Base-by-base conservation (phyloP, 2,888 invertebrate species). In the Vanessa cardui region DNA sequence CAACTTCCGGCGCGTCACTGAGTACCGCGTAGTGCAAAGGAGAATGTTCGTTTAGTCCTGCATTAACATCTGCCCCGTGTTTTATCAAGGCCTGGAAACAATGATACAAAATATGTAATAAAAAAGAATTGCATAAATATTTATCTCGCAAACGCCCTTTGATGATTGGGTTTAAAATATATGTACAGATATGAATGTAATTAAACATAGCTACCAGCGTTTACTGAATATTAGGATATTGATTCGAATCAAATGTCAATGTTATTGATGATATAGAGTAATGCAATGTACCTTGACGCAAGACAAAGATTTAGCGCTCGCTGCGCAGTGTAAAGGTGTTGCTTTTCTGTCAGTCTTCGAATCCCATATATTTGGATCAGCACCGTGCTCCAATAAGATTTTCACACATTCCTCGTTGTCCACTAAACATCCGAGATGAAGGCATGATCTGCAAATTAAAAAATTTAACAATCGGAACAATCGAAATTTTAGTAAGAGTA, bases 21-120 rank as follows among this genome's bases (percentile, higher is more conserved):
- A 96, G 94, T 62, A 97, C 97, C 0, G 98, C 98, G 83, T 96
- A 97, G 83, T 97, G 97, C 71, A 98, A 87, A 0, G 98, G 96
- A 50, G 96, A 97, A 72, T 94, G 94, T 64, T 94, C 94, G 64
- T 88, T 93, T 60, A 94, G 88, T 16, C 96, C 96, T 8, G 96
- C 96, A 78, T 96, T 95, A n/a, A 96, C 95, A 76, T 96, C 95
- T n/a, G 97, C 97, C 1, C 96, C 96, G 68, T 95, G 93, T 69
- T 94, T 93, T 67, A 97, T 88, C 72, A 98, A 83, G 75, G 95
- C 85, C 86, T 95, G 91, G 21, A 71, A 66, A 65, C 61, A 61
- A 44, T 26, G 50, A 58, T 21, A 49, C 49, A 52, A 21, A 39
- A 12, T 39, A 39, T 39, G 12, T 39, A 39, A 39, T 39, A 39